These are phyloP conservation scores for Caenorhabditis briggsae DNA, from an alignment of 1,140 invertebrate genomes.

Conservation along the genomic window DNA sequence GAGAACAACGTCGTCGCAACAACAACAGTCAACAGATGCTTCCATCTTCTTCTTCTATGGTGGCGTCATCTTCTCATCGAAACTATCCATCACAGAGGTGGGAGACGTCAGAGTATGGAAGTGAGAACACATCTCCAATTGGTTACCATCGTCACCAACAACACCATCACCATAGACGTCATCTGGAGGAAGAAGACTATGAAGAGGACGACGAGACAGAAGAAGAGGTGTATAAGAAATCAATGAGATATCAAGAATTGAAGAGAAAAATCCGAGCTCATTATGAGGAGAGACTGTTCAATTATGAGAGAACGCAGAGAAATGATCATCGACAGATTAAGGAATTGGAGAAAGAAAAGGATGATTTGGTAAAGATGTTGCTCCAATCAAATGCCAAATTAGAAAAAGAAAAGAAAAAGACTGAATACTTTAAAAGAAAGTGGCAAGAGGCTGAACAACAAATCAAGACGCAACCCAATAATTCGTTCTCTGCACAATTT, in stretches of 20 bases:
- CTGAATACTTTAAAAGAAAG: slow-evolving; percentile 24
- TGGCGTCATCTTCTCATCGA: not conserved
- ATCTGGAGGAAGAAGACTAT: not conserved
- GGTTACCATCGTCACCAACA: slow-evolving; percentile 18
- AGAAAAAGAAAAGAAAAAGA: slow-evolving; percentile 37
- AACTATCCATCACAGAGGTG: not conserved
- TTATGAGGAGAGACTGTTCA: slow-evolving; percentile 31
- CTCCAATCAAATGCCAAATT: slow-evolving; percentile 29
- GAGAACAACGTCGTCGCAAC: slow-evolving; percentile 15
- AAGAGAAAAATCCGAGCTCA: slow-evolving; percentile 24
- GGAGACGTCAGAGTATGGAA: slow-evolving; percentile 25
- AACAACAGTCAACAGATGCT: not conserved
- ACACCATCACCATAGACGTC: not conserved
- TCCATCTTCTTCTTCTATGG: not conserved
- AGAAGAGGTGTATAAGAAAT: not conserved
- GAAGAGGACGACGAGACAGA: not conserved
- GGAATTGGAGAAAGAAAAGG: slow-evolving; percentile 34
- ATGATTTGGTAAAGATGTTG: slow-evolving; percentile 23
- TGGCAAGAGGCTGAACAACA: slow-evolving; percentile 20
- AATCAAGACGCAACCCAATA: slow-evolving; percentile 1
- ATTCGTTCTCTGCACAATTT: not conserved
- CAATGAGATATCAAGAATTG: slow-evolving; percentile 15
- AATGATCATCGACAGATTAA: slow-evolving; percentile 39
- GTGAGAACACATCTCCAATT: slow-evolving; percentile 40
- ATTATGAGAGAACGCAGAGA: slow-evolving; percentile 41